A percentile compares a stretch with the other conserved stretches of the same genome.
These are phyloP conservation scores for Stegostoma tigrinum DNA, from an alignment of 2,113 vertebrate genomes.

Conservation along the genomic window DNA sequence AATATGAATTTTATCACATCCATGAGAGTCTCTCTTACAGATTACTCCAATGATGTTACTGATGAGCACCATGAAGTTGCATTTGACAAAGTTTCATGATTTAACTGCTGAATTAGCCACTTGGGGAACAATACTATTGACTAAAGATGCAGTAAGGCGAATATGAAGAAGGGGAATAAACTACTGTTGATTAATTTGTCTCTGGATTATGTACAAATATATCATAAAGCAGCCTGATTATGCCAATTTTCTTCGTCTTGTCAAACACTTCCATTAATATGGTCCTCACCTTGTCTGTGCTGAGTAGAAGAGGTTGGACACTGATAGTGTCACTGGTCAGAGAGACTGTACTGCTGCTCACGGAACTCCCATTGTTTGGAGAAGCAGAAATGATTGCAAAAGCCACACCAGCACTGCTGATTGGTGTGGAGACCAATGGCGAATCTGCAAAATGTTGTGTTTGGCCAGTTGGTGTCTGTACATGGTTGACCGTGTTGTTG, in stretches of 20 bases:
- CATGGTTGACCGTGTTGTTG: constrained; percentile 84
- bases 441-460: constrained; percentile 46
- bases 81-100: not conserved
- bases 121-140: not conserved
- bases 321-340: constrained; percentile 72
- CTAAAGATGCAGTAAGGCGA: not conserved
- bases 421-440: constrained; percentile 48
- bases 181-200: not conserved
- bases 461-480: constrained; percentile 58
- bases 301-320: constrained; percentile 77
- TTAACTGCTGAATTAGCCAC: not conserved
- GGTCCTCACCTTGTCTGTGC: constrained; percentile 68
- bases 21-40: not conserved
- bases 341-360: constrained; percentile 59
- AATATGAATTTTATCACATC: not conserved
- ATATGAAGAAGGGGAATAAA: not conserved
- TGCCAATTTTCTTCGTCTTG: not conserved
- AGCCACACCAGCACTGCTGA: constrained; percentile 73
- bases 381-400: constrained; percentile 89
- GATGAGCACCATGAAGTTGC: not conserved
- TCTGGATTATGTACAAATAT: not conserved
- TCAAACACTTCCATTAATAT: not conserved
- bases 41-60: not conserved
- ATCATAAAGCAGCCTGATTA: not conserved
- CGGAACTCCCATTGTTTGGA: constrained; percentile 56